Percentiles rank a stretch among this genome's conserved stretches.
These are phyloP conservation scores for Piezodorus guildinii DNA, from an alignment of 1,140 invertebrate genomes.

Conservation along the genomic window DNA sequence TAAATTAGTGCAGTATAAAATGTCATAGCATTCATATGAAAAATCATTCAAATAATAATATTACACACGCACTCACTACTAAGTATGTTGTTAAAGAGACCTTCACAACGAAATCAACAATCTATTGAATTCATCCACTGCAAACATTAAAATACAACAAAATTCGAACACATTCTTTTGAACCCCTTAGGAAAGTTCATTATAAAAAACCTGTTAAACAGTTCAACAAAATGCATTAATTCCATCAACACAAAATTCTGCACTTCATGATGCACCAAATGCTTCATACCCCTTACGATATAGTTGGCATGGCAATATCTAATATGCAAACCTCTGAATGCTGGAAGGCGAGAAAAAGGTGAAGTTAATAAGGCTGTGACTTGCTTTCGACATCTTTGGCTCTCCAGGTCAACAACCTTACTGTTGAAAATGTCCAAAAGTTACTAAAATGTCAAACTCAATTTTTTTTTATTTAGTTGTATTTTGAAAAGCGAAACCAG, in stretches of 20 bases:
- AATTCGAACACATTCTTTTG: background rate
- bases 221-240: background rate
- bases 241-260: background rate
- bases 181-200: background rate
- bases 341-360: background rate
- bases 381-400: background rate
- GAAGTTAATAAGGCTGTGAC: conserved; percentile 16
- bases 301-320: background rate
- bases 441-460: background rate
- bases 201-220: background rate
- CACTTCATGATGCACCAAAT: conserved; percentile 5
- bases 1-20: no score
- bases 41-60: no score
- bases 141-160: background rate
- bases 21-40: no score
- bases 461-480: no score
- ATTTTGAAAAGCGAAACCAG: no score
- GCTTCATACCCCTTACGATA: background rate
- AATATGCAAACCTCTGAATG: conserved; percentile 6
- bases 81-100: no score
- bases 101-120: no score
- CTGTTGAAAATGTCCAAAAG: conserved; percentile 13
- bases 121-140: background rate
- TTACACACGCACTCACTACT: no score
- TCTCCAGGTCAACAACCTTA: conserved; percentile 13